Evolutionary conservation across 1,140 invertebrate genomes (phyloP).

Genomic region (Mercenaria mercenaria): DNA sequence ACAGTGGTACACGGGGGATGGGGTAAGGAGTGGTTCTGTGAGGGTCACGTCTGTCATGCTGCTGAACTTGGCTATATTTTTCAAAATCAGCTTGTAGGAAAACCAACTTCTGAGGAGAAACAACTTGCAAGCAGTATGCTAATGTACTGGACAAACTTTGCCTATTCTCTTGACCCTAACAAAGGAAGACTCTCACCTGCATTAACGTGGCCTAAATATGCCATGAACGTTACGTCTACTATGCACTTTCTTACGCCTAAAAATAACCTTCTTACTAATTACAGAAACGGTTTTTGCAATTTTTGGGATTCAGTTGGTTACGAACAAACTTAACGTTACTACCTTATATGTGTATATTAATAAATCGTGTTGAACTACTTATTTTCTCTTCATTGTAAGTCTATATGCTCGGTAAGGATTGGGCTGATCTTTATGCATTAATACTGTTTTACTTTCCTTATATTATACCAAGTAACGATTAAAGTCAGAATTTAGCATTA

Average conservation of each 20-base stretch:
- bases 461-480: too few species aligned
- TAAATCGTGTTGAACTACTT: too few species aligned
- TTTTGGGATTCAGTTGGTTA: conserved; percentile 80
- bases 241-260: conserved; percentile 73
- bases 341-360: too few species aligned
- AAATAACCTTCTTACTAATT: conserved; percentile 64
- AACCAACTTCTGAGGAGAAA: conserved; percentile 74
- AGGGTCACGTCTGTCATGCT: conserved; percentile 80
- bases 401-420: too few species aligned
- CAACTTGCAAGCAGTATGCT: conserved; percentile 74
- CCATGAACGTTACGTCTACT: conserved; percentile 33
- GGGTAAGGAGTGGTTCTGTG: conserved; percentile 77
- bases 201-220: conserved; percentile 73
- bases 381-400: too few species aligned
- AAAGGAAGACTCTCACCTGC: not conserved
- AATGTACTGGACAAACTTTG: conserved; percentile 82
- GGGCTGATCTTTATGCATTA: too few species aligned
- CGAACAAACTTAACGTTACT: conserved; percentile 6
- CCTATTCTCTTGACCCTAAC: conserved; percentile 77
- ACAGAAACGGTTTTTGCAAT: conserved; percentile 68
- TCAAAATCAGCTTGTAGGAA: conserved; percentile 67
- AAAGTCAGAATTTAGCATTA: too few species aligned
- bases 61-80: conserved; percentile 81
- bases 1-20: conserved; percentile 75
- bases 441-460: too few species aligned